Percentiles rank a stretch among this genome's conserved stretches.
phyloP scores from a whole-genome alignment of 2,113 vertebrate species.

The Campylorhamphus procurvoides region DNA sequence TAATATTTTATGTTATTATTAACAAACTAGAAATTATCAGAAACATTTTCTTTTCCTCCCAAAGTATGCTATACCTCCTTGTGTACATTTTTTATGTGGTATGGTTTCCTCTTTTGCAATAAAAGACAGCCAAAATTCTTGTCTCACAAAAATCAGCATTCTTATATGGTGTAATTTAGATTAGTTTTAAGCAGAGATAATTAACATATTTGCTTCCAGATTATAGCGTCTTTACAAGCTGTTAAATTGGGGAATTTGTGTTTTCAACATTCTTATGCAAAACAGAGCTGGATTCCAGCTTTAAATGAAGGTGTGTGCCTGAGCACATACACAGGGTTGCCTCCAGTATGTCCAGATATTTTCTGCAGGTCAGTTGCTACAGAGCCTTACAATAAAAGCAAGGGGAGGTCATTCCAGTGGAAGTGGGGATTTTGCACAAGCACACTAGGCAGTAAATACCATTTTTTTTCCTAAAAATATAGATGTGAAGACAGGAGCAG shows the following conservation, averaged over 20 bases:
- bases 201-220: slow-evolving; percentile 43
- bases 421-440: neutral
- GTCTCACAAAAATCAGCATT: neutral
- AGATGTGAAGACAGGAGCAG: neutral
- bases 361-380: neutral
- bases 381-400: neutral
- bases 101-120: neutral
- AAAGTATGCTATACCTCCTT: neutral
- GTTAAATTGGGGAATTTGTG: neutral
- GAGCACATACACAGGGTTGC: neutral
- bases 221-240: slow-evolving; percentile 14
- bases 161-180: neutral
- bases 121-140: slow-evolving; percentile 14
- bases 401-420: accelerated
- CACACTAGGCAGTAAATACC: neutral
- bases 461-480: neutral
- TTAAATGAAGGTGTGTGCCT: neutral
- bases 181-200: slow-evolving; percentile 5
- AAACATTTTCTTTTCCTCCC: neutral
- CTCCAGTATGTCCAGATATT: neutral
- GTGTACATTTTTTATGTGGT: neutral
- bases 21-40: neutral
- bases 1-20: neutral
- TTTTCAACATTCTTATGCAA: slow-evolving; percentile 44
- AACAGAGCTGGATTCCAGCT: slow-evolving; percentile 19